Conservation (phyloP, 2,113 vertebrate species). For the Brevimyrus niger region DNA sequence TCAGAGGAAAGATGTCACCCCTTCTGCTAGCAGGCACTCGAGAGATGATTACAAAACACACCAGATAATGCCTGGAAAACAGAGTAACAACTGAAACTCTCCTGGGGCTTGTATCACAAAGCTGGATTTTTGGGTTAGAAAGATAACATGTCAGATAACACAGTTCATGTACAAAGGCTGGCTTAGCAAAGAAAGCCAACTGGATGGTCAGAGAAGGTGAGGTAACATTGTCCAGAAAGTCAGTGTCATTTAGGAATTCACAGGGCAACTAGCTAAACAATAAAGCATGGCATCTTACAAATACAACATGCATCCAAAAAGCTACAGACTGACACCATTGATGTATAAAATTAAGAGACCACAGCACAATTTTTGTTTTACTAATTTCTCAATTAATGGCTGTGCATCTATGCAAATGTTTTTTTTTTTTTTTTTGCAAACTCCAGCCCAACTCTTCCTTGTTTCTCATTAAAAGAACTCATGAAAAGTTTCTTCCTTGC, state of each 20-base stretch:
- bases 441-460: no score
- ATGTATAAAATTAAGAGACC: no score
- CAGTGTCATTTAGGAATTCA: not conserved
- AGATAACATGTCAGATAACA: not conserved
- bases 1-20: not conserved
- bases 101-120: not conserved
- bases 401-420: no score
- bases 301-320: no score
- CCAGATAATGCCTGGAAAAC: not conserved
- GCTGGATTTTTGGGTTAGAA: not conserved
- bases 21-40: not conserved
- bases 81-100: not conserved
- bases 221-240: not conserved
- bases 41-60: not conserved
- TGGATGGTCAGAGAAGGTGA: not conserved
- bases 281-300: no score
- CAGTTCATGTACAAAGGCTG: not conserved
- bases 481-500: no score
- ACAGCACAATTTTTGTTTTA: no score
- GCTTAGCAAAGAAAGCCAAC: not conserved
- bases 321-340: no score
- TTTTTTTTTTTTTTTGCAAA: no score
- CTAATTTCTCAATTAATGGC: no score
- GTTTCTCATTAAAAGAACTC: no score
- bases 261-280: no score